Evolutionary conservation across 2,888 invertebrate genomes (phyloP).

Genomic region (Spodoptera picta): DNA sequence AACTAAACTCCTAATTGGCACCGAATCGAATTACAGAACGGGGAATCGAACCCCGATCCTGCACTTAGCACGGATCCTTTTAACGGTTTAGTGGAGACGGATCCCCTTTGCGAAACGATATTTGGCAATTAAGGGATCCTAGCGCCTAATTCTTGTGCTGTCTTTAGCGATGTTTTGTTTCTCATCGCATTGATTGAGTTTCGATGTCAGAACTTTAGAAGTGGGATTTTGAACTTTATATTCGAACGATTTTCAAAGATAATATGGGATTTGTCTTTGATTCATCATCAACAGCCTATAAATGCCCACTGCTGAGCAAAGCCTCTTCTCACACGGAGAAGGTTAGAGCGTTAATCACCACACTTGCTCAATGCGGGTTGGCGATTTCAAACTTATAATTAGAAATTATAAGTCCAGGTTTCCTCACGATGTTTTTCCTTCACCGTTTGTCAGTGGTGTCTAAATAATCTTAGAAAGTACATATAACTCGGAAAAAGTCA

Average conservation of each 20-base stretch:
- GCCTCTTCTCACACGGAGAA: no score
- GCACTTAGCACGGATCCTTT: slow-evolving; percentile 87
- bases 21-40: slow-evolving; percentile 86
- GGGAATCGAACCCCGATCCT: slow-evolving; percentile 86
- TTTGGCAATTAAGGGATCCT: slow-evolving; percentile 84
- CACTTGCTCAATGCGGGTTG: no score
- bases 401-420: no score
- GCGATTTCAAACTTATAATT: no score
- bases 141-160: slow-evolving; percentile 58
- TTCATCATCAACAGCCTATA: no score
- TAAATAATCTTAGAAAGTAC: no score
- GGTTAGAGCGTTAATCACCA: no score
- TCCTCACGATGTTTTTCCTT: no score
- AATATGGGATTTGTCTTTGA: not conserved
- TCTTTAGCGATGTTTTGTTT: slow-evolving; percentile 37
- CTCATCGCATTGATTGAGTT: slow-evolving; percentile 29
- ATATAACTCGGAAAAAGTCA: no score
- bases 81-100: slow-evolving; percentile 87
- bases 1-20: slow-evolving; percentile 86
- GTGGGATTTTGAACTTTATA: slow-evolving; percentile 7
- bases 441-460: no score
- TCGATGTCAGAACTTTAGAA: slow-evolving; percentile 13
- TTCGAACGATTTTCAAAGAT: slow-evolving; percentile 1
- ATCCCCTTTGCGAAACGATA: slow-evolving; percentile 84
- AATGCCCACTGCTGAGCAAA: no score